Conservation (phyloP, 2,113 vertebrate genomes). For the Rhinopithecus roxellana region DNA sequence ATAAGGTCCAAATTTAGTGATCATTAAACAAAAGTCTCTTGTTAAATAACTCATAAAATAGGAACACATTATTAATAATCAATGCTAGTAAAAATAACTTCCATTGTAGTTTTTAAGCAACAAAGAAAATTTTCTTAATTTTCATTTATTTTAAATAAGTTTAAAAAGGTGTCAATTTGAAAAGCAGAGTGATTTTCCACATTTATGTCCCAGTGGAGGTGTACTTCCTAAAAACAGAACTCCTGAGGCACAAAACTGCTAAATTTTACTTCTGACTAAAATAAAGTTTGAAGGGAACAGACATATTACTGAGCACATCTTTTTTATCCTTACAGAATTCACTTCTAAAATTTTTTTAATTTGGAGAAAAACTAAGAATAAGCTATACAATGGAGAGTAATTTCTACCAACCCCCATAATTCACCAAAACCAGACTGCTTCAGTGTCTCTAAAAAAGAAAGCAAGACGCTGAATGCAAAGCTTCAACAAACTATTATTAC, state of each 20-base stretch:
- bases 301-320: neutral
- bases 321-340: neutral
- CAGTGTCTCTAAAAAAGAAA: slow-evolving; percentile 63
- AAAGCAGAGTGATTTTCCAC: neutral
- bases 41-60: slow-evolving; percentile 19
- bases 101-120: slow-evolving; percentile 30
- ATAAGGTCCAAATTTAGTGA: slow-evolving; percentile 31
- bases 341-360: neutral
- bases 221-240: slow-evolving; percentile 32
- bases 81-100: slow-evolving; percentile 39
- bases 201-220: neutral
- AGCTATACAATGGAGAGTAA: neutral
- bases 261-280: slow-evolving; percentile 56
- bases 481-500: slow-evolving; percentile 84
- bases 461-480: slow-evolving; percentile 71
- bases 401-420: slow-evolving; percentile 33
- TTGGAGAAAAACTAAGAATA: slow-evolving; percentile 42
- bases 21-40: slow-evolving; percentile 22
- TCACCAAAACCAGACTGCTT: slow-evolving; percentile 53
- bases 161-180: slow-evolving; percentile 2
- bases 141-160: slow-evolving; percentile 48
- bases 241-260: slow-evolving; percentile 35
- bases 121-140: slow-evolving; percentile 34
- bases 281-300: slow-evolving; percentile 26
- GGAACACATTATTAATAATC: slow-evolving; percentile 11